Evolutionary conservation across 2,797 vertebrate genomes (phyloP).

Genomic region (Gallirallus australis): DNA sequence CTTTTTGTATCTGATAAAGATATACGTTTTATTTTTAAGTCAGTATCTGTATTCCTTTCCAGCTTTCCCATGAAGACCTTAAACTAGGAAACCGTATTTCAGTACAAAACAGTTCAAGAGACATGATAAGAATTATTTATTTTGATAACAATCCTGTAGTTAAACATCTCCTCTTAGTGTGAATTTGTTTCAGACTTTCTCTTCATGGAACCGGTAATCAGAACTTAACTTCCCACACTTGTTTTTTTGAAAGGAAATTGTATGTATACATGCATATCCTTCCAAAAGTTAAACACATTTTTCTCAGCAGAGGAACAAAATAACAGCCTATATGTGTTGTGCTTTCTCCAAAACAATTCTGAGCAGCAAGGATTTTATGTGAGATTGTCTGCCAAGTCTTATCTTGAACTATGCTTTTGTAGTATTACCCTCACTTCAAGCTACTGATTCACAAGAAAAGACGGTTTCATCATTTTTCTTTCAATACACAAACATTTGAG

Average conservation of each 20-base stretch:
- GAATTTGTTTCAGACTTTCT: constrained; percentile 25
- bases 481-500: background rate
- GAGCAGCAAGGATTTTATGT: background rate
- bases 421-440: background rate
- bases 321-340: background rate
- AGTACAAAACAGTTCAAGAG: constrained; percentile 8
- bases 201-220: background rate
- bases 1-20: background rate
- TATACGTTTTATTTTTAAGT: background rate
- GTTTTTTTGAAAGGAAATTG: background rate
- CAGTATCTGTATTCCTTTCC: background rate
- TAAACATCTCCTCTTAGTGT: background rate
- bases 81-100: background rate
- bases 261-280: constrained; percentile 19
- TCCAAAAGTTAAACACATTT: constrained; percentile 49
- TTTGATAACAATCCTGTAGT: background rate
- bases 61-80: background rate
- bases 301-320: constrained; percentile 41
- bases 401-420: background rate
- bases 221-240: background rate
- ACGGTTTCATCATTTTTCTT: background rate
- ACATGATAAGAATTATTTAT: constrained; percentile 1
- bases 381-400: background rate
- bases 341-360: constrained; percentile 7
- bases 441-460: background rate